Evolutionary conservation across 2,113 vertebrate genomes (phyloP), one percentile per base, ranked within the genome.

Genomic region (Anolis carolinensis): DNA sequence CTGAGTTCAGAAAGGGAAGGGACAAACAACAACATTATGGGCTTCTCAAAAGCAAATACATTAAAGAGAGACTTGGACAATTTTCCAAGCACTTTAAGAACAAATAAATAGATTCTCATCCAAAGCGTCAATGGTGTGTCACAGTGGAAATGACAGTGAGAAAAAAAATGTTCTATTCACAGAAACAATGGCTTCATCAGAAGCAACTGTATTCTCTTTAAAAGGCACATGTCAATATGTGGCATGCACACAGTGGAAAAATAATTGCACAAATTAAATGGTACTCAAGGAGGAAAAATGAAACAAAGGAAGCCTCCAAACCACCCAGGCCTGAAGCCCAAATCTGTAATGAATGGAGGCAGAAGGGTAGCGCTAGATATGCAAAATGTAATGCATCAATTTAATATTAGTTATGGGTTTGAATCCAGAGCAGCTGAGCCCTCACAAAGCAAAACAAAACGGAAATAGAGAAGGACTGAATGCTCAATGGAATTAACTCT

Each of bases 41-140:
- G 44, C 67, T 91, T 86, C 88, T 79, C 87, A 65, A 81, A 90
- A 86, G 88, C 8, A 90, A 55, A 81, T 86, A 32, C 72, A 80
- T 10, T 87, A 80, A 87, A 86, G 85, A 86, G 88, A 82, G 88
- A 68, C 67, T 55, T n/a, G 88, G 52, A 70, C 90, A 6, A 84
- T 93, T 92, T 92, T 34, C 90, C 83, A 90, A 70, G 86, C 25
- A 81, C 20, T 5, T 55, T 34, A 16, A 21, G 21, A 83, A 80
- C 48, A 21, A 27, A 63, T 72, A 62, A 81, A 87, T 59, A 87
- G 20, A 87, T 63, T 18, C 75, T 25, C 11, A 52, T 25, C 27
- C 16, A 70, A 73, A 63, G 39, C 0, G 5, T 25, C 13, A 9
- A 1, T 9, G 34, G 62, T 63, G 30, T n/a, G 27, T 18, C 48